A percentile compares a stretch with the other conserved stretches of the same genome.
Conservation (phyloP, 2,797 vertebrate genomes). For the Acanthurus lineatus region DNA sequence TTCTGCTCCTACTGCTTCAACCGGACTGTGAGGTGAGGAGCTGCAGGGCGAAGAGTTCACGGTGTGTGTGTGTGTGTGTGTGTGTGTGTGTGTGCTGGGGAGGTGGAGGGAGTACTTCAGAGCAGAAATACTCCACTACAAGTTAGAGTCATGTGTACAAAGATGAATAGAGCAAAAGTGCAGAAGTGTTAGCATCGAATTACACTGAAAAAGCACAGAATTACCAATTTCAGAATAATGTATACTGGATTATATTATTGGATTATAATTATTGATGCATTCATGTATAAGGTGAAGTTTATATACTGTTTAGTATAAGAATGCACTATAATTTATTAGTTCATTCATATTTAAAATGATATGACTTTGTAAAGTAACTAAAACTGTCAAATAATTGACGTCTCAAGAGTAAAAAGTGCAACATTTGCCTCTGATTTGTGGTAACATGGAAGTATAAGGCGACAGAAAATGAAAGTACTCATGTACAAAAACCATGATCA, state of each 20-base stretch:
- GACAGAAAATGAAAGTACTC: neutral
- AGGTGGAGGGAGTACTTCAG: neutral
- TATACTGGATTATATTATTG: neutral
- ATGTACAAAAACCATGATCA: neutral
- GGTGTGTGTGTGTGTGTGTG: no score
- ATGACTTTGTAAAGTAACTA: no score
- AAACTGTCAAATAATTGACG: no score
- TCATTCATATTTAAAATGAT: neutral
- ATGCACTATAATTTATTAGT: neutral
- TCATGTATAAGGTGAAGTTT: neutral
- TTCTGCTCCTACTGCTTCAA: conserved; percentile 93
- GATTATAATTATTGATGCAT: neutral
- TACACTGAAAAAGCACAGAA: neutral
- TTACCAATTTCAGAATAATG: neutral
- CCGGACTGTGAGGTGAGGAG: conserved; percentile 90
- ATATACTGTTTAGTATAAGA: neutral
- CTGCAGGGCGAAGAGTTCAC: no score
- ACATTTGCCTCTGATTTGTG: neutral
- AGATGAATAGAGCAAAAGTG: neutral
- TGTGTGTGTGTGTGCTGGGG: neutral
- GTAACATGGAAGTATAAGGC: neutral
- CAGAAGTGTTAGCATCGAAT: neutral
- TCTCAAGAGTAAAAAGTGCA: neutral
- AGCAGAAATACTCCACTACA: neutral
- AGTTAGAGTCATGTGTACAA: neutral